Percentiles rank a stretch among this genome's conserved stretches.
Conservation (phyloP, 2,113 vertebrate species). For the Leptocoma aspasia region DNA sequence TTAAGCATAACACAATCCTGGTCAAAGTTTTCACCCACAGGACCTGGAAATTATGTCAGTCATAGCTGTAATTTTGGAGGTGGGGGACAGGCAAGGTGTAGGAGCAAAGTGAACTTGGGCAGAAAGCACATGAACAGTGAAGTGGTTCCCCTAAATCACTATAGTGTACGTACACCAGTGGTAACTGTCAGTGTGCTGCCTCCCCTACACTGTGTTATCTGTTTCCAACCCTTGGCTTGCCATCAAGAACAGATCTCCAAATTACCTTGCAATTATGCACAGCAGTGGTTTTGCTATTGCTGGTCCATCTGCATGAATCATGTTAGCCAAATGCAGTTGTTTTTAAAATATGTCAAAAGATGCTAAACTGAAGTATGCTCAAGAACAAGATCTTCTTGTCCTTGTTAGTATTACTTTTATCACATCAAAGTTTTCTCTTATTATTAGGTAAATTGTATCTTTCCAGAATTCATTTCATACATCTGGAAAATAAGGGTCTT, state of each 20-base stretch:
- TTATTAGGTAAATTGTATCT: neutral
- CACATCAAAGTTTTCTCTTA: neutral
- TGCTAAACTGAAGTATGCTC: neutral
- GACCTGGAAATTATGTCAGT: neutral
- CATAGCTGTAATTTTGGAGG: neutral
- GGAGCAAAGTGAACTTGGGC: neutral
- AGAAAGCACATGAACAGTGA: neutral
- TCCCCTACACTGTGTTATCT: neutral
- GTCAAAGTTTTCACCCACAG: neutral
- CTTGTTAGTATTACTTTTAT: neutral
- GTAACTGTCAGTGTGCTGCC: neutral
- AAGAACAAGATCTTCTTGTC: neutral
- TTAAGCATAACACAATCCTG: neutral
- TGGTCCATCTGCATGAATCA: neutral
- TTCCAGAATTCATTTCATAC: neutral
- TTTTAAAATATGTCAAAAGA: neutral
- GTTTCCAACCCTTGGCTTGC: neutral
- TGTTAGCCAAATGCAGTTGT: neutral
- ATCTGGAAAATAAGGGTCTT: neutral
- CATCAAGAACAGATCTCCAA: neutral
- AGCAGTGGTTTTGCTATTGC: neutral
- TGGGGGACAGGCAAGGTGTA: neutral
- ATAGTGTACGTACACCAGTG: rapidly evolving
- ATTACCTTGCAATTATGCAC: neutral
- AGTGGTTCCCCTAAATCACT: neutral